Conservation (phyloP, 2,113 vertebrate genomes). For the Bucco capensis region DNA sequence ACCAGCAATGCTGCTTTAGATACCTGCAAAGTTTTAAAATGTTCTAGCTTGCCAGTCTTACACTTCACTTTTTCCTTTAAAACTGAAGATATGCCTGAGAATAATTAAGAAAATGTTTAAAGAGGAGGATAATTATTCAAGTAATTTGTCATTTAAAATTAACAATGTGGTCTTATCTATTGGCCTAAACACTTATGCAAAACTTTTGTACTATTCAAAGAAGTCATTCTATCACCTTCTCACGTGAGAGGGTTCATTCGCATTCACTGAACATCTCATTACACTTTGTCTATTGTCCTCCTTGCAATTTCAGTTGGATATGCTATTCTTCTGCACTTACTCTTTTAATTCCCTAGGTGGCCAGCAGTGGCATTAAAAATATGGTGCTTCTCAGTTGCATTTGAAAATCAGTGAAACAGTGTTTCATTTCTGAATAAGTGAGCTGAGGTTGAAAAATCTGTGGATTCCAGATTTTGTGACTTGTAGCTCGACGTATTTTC, state of each 20-base stretch:
- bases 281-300: slow-evolving; percentile 10
- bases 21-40: slow-evolving; percentile 11
- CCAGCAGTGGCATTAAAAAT: neutral
- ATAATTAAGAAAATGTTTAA: slow-evolving; percentile 40
- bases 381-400: neutral
- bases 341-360: neutral
- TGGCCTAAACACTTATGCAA: slow-evolving; percentile 2
- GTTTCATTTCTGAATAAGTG: neutral
- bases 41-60: neutral
- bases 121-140: slow-evolving; percentile 27
- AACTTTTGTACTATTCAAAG: neutral
- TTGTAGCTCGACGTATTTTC: neutral
- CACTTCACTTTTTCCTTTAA: slow-evolving; percentile 1
- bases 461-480: neutral
- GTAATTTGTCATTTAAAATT: slow-evolving; percentile 49
- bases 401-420: neutral
- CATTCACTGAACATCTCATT: slow-evolving; percentile 23
- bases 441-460: neutral
- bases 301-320: neutral
- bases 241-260: slow-evolving; percentile 16
- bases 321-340: neutral
- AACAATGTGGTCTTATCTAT: slow-evolving; percentile 26
- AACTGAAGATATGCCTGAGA: slow-evolving; percentile 11
- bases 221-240: neutral
- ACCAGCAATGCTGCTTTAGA: neutral